These are phyloP conservation scores for Sitophilus oryzae DNA, from an alignment of 1,140 invertebrate species.

Conservation along the genomic window DNA sequence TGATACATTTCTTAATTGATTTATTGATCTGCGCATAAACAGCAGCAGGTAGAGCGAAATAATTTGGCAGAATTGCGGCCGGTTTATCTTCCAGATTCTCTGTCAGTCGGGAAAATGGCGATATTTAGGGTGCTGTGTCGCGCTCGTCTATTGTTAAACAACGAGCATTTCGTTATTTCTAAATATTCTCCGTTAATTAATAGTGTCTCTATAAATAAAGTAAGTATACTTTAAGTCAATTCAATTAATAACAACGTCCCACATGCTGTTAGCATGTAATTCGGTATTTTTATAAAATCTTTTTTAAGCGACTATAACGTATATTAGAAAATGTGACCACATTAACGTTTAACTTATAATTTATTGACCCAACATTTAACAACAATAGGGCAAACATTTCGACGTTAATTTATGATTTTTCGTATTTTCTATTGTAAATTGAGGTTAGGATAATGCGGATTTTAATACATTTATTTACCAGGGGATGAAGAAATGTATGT, in stretches of 20 bases:
- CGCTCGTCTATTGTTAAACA: conserved; percentile 34
- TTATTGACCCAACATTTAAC: too few species aligned
- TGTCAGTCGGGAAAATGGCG: conserved; percentile 37
- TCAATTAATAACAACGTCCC: too few species aligned
- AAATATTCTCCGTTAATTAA: conserved; percentile 32
- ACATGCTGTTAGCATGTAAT: too few species aligned
- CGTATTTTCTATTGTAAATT: too few species aligned
- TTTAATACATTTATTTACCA: neutral
- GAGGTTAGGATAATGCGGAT: neutral
- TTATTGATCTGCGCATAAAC: neutral
- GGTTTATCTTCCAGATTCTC: neutral
- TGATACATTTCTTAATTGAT: neutral
- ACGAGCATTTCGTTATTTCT: conserved; percentile 34
- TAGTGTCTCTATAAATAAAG: conserved; percentile 35
- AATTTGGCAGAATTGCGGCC: neutral
- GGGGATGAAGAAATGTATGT: too few species aligned
- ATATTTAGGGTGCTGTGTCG: conserved; percentile 35
- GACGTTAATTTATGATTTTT: too few species aligned
- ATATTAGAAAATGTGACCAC: too few species aligned
- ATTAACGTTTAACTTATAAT: too few species aligned
- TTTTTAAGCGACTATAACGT: too few species aligned
- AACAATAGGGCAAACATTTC: too few species aligned
- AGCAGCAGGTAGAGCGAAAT: neutral
- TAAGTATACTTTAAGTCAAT: conserved; percentile 33
- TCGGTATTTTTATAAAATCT: too few species aligned